phyloP scores from a whole-genome alignment of 2,888 invertebrate genomes.

The Rhagonycha fulva region DNA sequence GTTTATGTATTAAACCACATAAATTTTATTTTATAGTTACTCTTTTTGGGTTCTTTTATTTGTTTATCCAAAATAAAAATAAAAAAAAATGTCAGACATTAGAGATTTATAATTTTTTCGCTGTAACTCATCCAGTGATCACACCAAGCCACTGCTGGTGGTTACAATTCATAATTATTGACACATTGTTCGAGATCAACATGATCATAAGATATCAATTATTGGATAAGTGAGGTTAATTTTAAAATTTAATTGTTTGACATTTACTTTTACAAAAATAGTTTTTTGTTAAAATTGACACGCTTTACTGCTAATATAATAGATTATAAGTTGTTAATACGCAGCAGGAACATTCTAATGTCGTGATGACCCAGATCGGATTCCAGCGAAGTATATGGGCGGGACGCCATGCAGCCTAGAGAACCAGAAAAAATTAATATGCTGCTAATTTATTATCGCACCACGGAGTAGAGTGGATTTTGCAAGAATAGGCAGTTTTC shows the following conservation, averaged over 20 bases:
- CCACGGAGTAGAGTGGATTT: constrained; percentile 32
- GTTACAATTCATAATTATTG: not conserved
- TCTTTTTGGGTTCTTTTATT: too few species aligned
- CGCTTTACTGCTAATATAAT: constrained; percentile 3
- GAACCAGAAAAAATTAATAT: constrained; percentile 41
- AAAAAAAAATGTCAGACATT: too few species aligned
- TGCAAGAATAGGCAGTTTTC: constrained; percentile 39
- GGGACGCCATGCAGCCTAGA: constrained; percentile 37
- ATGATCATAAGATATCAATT: not conserved
- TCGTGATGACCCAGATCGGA: constrained; percentile 44
- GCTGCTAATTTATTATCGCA: constrained; percentile 41
- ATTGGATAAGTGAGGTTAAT: not conserved
- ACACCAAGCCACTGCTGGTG: too few species aligned
- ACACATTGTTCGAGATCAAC: not conserved
- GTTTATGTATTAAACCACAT: too few species aligned
- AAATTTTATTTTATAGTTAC: too few species aligned
- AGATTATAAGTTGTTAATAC: constrained; percentile 17
- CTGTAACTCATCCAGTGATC: too few species aligned
- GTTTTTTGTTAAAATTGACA: not conserved
- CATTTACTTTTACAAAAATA: not conserved
- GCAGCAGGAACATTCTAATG: constrained; percentile 33
- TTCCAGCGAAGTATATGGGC: constrained; percentile 39
- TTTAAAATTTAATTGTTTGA: not conserved
- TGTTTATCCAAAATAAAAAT: too few species aligned
- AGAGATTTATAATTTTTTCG: too few species aligned